Base-by-base conservation (phyloP, 2,888 invertebrate genomes). In the Pediacus dermestoides region DNA sequence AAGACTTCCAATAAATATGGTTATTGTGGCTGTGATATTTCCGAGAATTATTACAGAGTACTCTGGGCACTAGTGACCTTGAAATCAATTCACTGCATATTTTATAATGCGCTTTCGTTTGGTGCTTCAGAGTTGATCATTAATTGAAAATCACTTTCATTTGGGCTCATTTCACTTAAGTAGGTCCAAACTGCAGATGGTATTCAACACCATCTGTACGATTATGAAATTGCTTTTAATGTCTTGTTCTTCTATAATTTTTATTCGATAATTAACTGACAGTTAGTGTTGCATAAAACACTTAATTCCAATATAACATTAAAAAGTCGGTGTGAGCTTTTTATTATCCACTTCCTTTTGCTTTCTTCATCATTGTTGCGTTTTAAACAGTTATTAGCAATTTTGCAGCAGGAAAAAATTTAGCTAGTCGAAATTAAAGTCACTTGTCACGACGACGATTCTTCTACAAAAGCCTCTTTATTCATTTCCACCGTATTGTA, bases 21-120 rank as follows among this genome's bases (percentile, higher is more conserved):
- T 21, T 30, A 30, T 30, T 37, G 37, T 30, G 12, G 18, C 10
- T 3, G 28, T 9, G 28, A 28, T 28, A 28, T 9, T 28, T 28
- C 28, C 14, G 10, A 28, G 28, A 28, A 28, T 28, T 28, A 28
- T 23, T 14, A 28, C 28, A 28, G 10, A 11, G n/a, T 23, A 10
- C 23, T 9, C n/a, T 9, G 23, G 8, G n/a, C n/a, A n/a, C n/a
- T n/a, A 23, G 11, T 13, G 28, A 3, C 28, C 28, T 28, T 28
- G 28, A 13, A 28, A 28, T 28, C 28, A 28, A 28, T 28, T 9
- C 28, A 14, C 13, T 13, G 28, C 10, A 25, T 25, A n/a, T 28
- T 28, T 26, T 26, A 33, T 41, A 36, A 33, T 37, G 33, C 36
- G 41, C 41, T 41, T 41, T 41, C 41, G 30, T 27, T 41, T 14